These are phyloP conservation scores for Bactericera cockerelli DNA, from an alignment of 1,140 invertebrate genomes.

Conservation along the genomic window DNA sequence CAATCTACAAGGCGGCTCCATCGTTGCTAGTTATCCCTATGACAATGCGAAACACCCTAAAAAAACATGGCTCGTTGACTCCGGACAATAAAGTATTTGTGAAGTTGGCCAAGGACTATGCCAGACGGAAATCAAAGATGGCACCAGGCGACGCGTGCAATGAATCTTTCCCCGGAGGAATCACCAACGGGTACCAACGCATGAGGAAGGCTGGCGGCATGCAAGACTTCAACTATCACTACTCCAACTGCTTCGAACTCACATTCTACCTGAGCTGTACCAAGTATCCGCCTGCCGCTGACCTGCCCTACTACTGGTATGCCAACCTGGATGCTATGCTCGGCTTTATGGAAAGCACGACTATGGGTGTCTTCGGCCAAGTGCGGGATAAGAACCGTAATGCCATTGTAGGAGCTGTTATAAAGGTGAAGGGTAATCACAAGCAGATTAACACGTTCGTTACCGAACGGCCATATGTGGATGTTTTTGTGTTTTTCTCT, in stretches of 20 bases:
- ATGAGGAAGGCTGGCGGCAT: conserved; percentile 78
- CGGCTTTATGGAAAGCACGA: conserved; percentile 66
- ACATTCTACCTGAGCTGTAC: conserved; percentile 93
- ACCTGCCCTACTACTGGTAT: conserved; percentile 64
- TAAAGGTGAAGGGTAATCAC: no score
- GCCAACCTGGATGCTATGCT: conserved; percentile 76
- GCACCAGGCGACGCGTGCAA: no score
- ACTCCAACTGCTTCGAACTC: conserved; percentile 90
- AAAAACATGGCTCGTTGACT: conserved; percentile 48
- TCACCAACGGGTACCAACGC: conserved; percentile 86
- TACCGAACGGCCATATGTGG: no score
- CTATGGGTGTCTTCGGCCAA: conserved; percentile 78
- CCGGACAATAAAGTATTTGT: no score
- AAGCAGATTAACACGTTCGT: no score
- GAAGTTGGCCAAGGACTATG: no score
- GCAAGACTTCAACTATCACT: conserved; percentile 96
- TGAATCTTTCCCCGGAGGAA: no score
- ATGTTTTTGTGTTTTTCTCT: no score
- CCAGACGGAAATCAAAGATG: no score
- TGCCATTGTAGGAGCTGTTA: no score
- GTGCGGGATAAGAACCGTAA: no score
- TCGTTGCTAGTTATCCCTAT: conserved; percentile 83
- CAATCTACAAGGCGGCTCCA: conserved; percentile 79
- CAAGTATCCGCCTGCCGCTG: conserved; percentile 65
- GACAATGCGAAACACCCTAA: conserved; percentile 67